Conservation (phyloP, 2,797 vertebrate genomes). For the Myiothlypis coronata region DNA sequence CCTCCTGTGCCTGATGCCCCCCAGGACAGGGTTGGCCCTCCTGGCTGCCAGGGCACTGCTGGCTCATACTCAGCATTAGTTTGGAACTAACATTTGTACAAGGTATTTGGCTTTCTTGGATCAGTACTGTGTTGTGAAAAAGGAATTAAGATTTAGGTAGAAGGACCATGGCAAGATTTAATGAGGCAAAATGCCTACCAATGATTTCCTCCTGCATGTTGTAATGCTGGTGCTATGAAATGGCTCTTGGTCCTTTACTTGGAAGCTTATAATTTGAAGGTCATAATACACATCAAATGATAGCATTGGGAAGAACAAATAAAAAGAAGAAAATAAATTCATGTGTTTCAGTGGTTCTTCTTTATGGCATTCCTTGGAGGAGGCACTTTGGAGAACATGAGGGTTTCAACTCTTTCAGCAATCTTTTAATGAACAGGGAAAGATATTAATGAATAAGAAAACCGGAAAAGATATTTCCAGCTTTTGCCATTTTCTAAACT, state of each 20-base stretch:
- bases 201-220: not conserved
- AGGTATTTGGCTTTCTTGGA: not conserved
- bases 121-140: not conserved
- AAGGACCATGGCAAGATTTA: not conserved
- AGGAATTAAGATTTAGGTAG: not conserved
- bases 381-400: not conserved
- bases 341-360: not conserved
- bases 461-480: not conserved
- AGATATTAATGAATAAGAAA: not conserved
- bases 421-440: not conserved
- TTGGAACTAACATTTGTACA: not conserved
- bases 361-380: not conserved
- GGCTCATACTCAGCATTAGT: not conserved
- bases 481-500: not conserved
- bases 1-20: not conserved
- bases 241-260: not conserved
- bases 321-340: not conserved
- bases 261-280: not conserved
- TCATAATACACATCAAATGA: not conserved
- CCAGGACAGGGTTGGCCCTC: accelerated
- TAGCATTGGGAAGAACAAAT: not conserved
- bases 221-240: not conserved
- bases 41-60: not conserved
- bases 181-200: not conserved
- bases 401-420: not conserved